Evolutionary conservation across 1,140 invertebrate species (phyloP), one percentile per base, ranked within the genome.

Genomic region (Orius laevigatus): DNA sequence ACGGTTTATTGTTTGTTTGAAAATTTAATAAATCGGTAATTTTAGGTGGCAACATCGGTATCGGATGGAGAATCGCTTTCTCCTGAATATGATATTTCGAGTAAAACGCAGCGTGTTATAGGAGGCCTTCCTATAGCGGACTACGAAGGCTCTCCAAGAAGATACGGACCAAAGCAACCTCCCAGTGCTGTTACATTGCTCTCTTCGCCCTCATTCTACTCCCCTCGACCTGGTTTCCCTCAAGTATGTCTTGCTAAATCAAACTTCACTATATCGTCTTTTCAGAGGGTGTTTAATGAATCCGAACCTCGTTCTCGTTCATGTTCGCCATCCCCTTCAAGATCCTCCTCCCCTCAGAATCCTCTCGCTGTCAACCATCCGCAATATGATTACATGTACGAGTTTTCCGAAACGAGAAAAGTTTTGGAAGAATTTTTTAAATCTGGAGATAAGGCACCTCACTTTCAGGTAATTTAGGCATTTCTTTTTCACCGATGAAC

Each of bases 341-440:
- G 51, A 33, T 44, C 51, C 6, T 69, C 71, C 9, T 64, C 70
- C 12, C 61, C 55, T 44, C 41, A 49, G 9, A 43, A 44, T n/a
- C 18, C 51, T 15, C 20, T 25, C n/a, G n/a, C 42, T 15, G 14
- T 15, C 11, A 41, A 46, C 35, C 53, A 43, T 48, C 45, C 46
- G 65, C 60, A 15, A 77, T 86, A 85, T 61, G 81, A 88, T 67
- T 88, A 87, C 65, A 63, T 88, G 33, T 90, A 89, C 63, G 85
- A 89, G 61, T 89, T 89, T 64, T 89, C 84, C 1, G 85, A 91
- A 63, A 91, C 86, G 10, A 69, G 84, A 43, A 89, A 89, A 70
- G 86, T 90, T 25, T 66, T 91, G 11, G 85, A 90, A 61, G 86
- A 91, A 67, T 90, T 91, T 66, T 91, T 89, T 65, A 84, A 84